Base-by-base conservation (phyloP, 2,113 vertebrate species). In the Varanus komodoensis region DNA sequence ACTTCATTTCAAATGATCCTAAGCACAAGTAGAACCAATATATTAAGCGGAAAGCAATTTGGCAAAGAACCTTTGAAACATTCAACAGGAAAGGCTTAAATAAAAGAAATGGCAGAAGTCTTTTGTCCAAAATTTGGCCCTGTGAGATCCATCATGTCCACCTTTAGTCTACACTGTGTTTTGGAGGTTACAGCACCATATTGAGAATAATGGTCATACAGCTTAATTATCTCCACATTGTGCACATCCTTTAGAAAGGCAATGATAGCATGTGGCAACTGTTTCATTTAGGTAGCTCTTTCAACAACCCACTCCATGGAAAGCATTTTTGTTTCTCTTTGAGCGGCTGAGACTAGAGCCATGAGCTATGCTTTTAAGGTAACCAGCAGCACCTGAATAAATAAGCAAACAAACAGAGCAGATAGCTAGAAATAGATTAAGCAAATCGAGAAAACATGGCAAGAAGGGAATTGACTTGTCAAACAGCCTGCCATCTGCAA, bases 371-470 rank as follows among this genome's bases (percentile, higher is more conserved):
- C 73, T 90, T 88, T 74, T 74, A 89, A 64, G 8, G 84, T 71
- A 79, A 23, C 79, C 44, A 79, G 81, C 52, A 78, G 38, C 89
- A 88, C 48, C 78, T 90, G 73, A 87, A 91, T 71, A 93, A 92
- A 92, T 88, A 88, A 88, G 77, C 90, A 93, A 92, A 87, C 14
- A 78, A 82, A 32, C 83, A 12, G 52, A 91, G 83, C 6, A 89
- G n/a, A 91, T 85, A 69, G 75, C 83, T 77, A 87, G 75, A 92
- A 95, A 91, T 23, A 91, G 64, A 86, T 83, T 78, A 34, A 38
- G 21, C 91, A 94, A 94, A 94, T 80, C n/a, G 75, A 54, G 81
- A 91, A 95, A 94, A 88, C 19, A 87, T 84, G 64, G 91, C 93
- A 92, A 86, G 44, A 86, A 92, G 34, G 57, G 86, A 92, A 90